Conservation (phyloP, 1,140 invertebrate species). For the Holotrichia oblita region DNA sequence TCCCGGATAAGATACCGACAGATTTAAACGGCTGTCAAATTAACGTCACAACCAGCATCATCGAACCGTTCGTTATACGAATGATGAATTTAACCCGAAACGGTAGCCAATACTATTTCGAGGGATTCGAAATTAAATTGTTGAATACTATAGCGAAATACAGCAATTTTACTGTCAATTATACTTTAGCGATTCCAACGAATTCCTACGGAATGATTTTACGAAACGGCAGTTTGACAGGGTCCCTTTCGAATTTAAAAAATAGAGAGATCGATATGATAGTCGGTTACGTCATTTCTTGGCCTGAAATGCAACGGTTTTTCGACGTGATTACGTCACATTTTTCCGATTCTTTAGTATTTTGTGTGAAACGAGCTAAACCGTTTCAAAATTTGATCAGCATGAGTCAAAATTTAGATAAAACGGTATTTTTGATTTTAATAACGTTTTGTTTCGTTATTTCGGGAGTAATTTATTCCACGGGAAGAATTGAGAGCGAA, state of each 20-base stretch:
- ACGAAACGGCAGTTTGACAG: slow-evolving; percentile 47
- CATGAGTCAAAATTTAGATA: slow-evolving; percentile 16
- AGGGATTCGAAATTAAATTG: slow-evolving; percentile 49
- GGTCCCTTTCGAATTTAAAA: slow-evolving; percentile 42
- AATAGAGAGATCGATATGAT: slow-evolving; percentile 44
- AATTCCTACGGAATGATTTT: slow-evolving; percentile 45
- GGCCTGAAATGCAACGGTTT: slow-evolving; percentile 32
- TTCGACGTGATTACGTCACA: slow-evolving; percentile 46
- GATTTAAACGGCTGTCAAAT: slow-evolving; percentile 49
- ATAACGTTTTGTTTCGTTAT: neutral
- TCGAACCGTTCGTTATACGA: slow-evolving; percentile 48
- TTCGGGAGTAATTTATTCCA: neutral
- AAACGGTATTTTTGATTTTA: neutral
- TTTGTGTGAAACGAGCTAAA: slow-evolving; percentile 46
- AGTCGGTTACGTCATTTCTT: slow-evolving; percentile 45
- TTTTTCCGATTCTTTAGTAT: slow-evolving; percentile 44
- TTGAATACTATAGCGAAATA: slow-evolving; percentile 46
- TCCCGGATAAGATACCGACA: slow-evolving; percentile 49
- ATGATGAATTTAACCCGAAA: neutral
- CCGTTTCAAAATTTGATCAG: neutral
- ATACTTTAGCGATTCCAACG: slow-evolving; percentile 34
- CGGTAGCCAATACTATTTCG: neutral
- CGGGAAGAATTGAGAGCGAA: neutral
- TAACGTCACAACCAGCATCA: slow-evolving; percentile 46
- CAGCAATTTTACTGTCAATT: slow-evolving; percentile 46